Evolutionary conservation across 2,113 vertebrate species (phyloP).

Genomic region (Marmota monax): DNA sequence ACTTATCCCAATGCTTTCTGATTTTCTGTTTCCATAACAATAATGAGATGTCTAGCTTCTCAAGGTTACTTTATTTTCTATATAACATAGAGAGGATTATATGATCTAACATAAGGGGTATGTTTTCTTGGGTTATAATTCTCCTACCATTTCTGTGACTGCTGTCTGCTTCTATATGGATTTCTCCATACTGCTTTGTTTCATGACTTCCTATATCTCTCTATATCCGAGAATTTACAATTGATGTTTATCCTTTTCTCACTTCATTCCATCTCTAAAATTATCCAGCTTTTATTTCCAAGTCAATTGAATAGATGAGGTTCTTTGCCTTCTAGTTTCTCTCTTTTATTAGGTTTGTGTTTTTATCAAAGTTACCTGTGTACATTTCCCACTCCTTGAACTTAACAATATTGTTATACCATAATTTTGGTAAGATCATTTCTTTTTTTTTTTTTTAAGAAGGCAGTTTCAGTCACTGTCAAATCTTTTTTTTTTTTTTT

Average conservation of each 20-base stretch:
- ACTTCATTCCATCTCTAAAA: background rate
- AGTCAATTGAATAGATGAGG: background rate
- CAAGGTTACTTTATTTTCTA: background rate
- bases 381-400: background rate
- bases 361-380: background rate
- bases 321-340: background rate
- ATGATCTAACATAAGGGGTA: background rate
- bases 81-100: background rate
- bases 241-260: background rate
- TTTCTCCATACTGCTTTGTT: background rate
- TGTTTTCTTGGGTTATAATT: background rate
- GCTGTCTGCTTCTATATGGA: background rate
- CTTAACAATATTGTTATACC: background rate
- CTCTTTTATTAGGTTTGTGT: background rate
- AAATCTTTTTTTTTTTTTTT: too few species aligned
- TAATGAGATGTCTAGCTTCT: background rate
- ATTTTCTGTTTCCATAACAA: background rate
- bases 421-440: background rate
- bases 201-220: background rate
- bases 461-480: too few species aligned
- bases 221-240: background rate
- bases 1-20: slow-evolving; percentile 7
- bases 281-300: slow-evolving; percentile 29
- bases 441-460: background rate
- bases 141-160: slow-evolving; percentile 24